These are phyloP conservation scores for Lagria hirta DNA, from an alignment of 2,888 invertebrate species.

Conservation along the genomic window DNA sequence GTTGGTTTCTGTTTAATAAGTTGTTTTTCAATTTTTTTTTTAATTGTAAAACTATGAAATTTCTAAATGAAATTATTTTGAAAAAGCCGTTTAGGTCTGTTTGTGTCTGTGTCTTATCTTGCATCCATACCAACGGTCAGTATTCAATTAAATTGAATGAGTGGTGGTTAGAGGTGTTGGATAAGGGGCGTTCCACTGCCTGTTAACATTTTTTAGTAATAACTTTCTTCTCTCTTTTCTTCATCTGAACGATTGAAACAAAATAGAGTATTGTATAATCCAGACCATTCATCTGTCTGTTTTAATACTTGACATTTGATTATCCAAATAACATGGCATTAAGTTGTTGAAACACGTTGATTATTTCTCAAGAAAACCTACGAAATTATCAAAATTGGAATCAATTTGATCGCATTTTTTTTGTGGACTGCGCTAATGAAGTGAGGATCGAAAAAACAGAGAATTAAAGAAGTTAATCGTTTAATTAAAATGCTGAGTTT, in stretches of 20 bases:
- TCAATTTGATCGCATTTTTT: slow-evolving; percentile 27
- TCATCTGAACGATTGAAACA: slow-evolving; percentile 35
- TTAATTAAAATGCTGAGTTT: slow-evolving; percentile 27
- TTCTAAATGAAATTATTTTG: no score
- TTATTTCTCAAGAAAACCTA: slow-evolving; percentile 24
- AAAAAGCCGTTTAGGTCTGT: no score
- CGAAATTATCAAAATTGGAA: slow-evolving; percentile 31
- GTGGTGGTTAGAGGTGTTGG: slow-evolving; percentile 49
- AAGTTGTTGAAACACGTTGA: slow-evolving; percentile 38
- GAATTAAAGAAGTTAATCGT: slow-evolving; percentile 28
- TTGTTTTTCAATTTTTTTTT: no score
- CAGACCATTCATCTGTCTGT: slow-evolving; percentile 43
- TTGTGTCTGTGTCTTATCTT: no score
- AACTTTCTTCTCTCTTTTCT: slow-evolving; percentile 38
- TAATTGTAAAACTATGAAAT: no score
- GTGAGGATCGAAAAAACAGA: slow-evolving; percentile 22
- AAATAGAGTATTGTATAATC: slow-evolving; percentile 39
- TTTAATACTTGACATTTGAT: slow-evolving; percentile 46
- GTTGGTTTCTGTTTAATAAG: no score
- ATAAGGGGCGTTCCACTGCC: slow-evolving; percentile 46
- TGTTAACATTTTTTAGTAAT: slow-evolving; percentile 49
- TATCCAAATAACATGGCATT: slow-evolving; percentile 46
- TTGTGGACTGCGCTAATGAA: slow-evolving; percentile 19
- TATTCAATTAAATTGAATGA: slow-evolving; percentile 51
- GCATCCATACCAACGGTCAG: no score